Evolutionary conservation across 2,888 invertebrate species (phyloP), one percentile per base, ranked within the genome.

Genomic region (Hirtodrosophila alboralis): DNA sequence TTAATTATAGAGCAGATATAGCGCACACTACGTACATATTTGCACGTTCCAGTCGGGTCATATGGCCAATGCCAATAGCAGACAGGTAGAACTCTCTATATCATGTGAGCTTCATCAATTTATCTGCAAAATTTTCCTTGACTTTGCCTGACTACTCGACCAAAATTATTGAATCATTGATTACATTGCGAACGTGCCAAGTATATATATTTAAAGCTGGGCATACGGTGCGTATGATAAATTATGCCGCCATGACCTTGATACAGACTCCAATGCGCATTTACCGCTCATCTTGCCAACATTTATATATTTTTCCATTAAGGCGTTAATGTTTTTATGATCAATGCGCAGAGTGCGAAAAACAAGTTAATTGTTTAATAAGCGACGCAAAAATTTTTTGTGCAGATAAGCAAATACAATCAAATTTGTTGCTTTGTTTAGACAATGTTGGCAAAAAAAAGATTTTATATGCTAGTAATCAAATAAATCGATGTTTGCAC

Each of bases 291-390:
- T 37, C 9, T 13, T 13, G 21, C 12, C 27, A 43, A 27, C 33
- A 31, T 37, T 48, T 43, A 48, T 53, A 27, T 26, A 45, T 66
- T 71, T 2, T 52, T 67, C 60, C 57, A 68, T 73, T 58, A 51
- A 43, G 41, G 58, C 71, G 75, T 56, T 77, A 74, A 75, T 65
- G 59, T 68, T 69, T 86, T 83, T 80, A 84, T 71, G 78, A 70
- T 78, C 64, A 61, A 76, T 74, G 72, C 43, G 48, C 21, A 16
- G 69, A 59, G 84, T 86, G 87, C 52, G 84, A 87, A 69, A 14
- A 72, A 79, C 47, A 64, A 69, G 52, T 71, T 81, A 68, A 81
- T 81, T 67, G 72, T 61, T 58, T 60, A 64, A 76, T 66, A 75
- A 80, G 58, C 45, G 63, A 44, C 28, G 18, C 44, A 14, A 49